Percentiles rank a stretch among this genome's conserved stretches.
These are phyloP conservation scores for Peromyscus leucopus DNA, from an alignment of 2,113 vertebrate genomes.

Conservation along the genomic window DNA sequence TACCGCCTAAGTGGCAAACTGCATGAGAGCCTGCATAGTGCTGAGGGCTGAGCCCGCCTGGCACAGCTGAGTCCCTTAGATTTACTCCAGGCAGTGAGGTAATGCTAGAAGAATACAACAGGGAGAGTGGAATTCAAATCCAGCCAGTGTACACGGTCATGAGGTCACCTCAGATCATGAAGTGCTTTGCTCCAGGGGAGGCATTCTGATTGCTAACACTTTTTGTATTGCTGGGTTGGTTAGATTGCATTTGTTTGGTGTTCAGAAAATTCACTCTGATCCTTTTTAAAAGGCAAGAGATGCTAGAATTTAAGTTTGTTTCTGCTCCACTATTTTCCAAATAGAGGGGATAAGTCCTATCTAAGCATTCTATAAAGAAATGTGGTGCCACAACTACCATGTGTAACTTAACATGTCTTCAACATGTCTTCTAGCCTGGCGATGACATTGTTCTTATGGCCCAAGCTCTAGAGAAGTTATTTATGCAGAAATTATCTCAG, in stretches of 20 bases:
- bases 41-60: not conserved
- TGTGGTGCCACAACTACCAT: not conserved
- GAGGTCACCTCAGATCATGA: not conserved
- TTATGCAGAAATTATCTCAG: slow-evolving; percentile 91
- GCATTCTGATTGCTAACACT: not conserved
- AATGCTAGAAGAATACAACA: not conserved
- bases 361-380: not conserved
- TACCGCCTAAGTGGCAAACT: not conserved
- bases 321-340: not conserved
- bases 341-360: not conserved
- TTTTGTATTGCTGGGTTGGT: slow-evolving; percentile 11
- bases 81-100: not conserved
- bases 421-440: slow-evolving; percentile 88
- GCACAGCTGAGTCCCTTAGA: not conserved
- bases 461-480: slow-evolving; percentile 93
- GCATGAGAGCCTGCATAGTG: not conserved
- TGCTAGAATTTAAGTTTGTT: slow-evolving; percentile 58
- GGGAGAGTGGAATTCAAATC: not conserved
- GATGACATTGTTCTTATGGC: slow-evolving; percentile 97
- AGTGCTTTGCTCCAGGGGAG: not conserved
- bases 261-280: not conserved
- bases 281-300: slow-evolving; percentile 38
- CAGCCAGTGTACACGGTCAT: not conserved
- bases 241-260: not conserved
- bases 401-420: not conserved